phyloP scores from a whole-genome alignment of 2,113 vertebrate genomes.

The Hippocampus mohnikei region DNA sequence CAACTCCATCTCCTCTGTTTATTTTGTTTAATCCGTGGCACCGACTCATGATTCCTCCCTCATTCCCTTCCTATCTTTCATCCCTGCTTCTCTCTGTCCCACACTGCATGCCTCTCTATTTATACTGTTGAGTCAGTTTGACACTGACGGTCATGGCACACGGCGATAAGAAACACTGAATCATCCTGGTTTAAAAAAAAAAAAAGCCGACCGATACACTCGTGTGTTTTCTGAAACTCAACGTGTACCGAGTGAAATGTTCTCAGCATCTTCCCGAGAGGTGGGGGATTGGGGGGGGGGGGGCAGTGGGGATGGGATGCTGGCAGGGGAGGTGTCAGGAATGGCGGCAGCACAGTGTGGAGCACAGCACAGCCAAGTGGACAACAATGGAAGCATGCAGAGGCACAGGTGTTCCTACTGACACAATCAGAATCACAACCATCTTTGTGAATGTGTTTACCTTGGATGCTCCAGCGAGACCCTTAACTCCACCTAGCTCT shows the following conservation, averaged over 20 bases:
- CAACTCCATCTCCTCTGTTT: conserved; percentile 19
- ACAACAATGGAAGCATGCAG: conserved; percentile 64
- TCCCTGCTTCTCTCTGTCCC: conserved; percentile 54
- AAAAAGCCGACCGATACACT: conserved; percentile 24
- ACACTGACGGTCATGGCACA: conserved; percentile 40
- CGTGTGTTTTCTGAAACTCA: background rate
- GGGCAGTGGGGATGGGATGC: background rate
- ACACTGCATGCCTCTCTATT: conserved; percentile 61
- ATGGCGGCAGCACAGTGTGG: conserved; percentile 68
- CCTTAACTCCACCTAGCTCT: conserved; percentile 11
- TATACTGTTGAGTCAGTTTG: conserved; percentile 63
- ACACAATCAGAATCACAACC: background rate
- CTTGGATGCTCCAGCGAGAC: conserved; percentile 5
- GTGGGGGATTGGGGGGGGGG: background rate
- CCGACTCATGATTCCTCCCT: conserved; percentile 57
- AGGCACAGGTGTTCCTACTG: conserved; percentile 56
- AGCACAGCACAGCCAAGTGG: conserved; percentile 76
- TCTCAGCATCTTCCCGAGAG: background rate
- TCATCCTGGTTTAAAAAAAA: conserved; percentile 37
- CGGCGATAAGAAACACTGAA: conserved; percentile 56
- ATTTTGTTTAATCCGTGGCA: conserved; percentile 48
- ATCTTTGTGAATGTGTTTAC: conserved; percentile 26
- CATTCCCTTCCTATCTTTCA: conserved; percentile 49
- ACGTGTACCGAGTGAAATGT: background rate
- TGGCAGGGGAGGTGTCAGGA: conserved; percentile 50